These are phyloP conservation scores for Microcebus ravelobensis DNA, from an alignment of 2,113 vertebrate species.

Conservation along the genomic window DNA sequence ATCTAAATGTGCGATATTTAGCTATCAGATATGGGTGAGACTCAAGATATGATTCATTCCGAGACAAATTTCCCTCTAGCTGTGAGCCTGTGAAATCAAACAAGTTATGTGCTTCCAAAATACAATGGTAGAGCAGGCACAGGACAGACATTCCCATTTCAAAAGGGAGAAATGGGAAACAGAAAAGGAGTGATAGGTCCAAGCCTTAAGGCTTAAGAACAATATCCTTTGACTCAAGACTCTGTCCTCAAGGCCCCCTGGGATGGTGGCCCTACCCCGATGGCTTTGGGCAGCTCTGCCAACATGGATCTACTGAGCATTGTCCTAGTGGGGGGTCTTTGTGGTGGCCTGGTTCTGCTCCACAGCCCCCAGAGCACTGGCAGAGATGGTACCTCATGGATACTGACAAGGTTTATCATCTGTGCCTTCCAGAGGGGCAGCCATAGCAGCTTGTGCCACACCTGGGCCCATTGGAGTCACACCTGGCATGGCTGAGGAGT, in stretches of 20 bases:
- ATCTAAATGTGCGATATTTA: conserved; percentile 11
- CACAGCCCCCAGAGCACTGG: background rate
- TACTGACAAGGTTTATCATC: background rate
- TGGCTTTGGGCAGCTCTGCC: too few species aligned
- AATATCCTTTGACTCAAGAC: background rate
- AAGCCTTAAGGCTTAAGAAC: background rate
- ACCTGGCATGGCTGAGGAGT: background rate
- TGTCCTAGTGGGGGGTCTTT: too few species aligned
- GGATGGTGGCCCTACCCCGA: too few species aligned
- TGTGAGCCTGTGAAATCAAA: background rate
- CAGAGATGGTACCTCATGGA: background rate
- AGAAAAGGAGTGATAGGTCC: background rate
- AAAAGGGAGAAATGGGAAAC: background rate
- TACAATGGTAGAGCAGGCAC: background rate
- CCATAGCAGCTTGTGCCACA: background rate
- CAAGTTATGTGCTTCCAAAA: background rate
- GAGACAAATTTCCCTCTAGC: background rate
- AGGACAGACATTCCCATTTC: background rate
- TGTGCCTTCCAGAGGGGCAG: background rate
- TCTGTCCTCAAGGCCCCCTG: too few species aligned
- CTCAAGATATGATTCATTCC: background rate
- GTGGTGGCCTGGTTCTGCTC: too few species aligned
- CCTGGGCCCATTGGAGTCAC: background rate
- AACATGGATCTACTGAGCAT: background rate
- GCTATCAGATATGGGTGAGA: background rate